Evolutionary conservation across 1,140 invertebrate species (phyloP).

Genomic region (Lamellibrachia luymesi): DNA sequence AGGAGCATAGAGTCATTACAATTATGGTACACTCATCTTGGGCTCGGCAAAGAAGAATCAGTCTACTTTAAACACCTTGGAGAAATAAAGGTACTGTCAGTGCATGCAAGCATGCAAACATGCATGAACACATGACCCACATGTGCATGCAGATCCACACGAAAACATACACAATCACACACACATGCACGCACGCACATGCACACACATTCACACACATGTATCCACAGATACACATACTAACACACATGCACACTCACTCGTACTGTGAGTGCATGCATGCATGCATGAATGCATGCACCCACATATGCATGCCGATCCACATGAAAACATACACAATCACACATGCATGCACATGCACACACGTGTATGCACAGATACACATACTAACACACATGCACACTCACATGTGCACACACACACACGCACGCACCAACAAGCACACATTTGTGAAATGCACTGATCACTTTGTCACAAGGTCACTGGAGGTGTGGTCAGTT

Average conservation of each 20-base stretch:
- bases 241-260: too few relatives aligned
- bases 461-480: constrained; percentile 31
- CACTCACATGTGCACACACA: neutral
- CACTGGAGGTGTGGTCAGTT: constrained; percentile 33
- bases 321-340: neutral
- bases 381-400: too few relatives aligned
- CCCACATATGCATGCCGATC: too few relatives aligned
- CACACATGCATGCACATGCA: neutral
- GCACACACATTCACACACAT: neutral
- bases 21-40: constrained; percentile 7
- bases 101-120: neutral
- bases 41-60: neutral
- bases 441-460: neutral
- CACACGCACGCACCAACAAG: neutral
- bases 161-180: neutral
- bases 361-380: neutral
- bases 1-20: neutral
- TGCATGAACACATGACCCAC: neutral
- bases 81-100: neutral
- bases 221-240: neutral
- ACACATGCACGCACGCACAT: constrained; percentile 15
- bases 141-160: too few relatives aligned
- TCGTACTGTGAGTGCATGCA: neutral
- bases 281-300: neutral
- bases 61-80: constrained; percentile 6